Evolutionary conservation across 2,888 invertebrate genomes (phyloP).

Genomic region (Cinara cedri): DNA sequence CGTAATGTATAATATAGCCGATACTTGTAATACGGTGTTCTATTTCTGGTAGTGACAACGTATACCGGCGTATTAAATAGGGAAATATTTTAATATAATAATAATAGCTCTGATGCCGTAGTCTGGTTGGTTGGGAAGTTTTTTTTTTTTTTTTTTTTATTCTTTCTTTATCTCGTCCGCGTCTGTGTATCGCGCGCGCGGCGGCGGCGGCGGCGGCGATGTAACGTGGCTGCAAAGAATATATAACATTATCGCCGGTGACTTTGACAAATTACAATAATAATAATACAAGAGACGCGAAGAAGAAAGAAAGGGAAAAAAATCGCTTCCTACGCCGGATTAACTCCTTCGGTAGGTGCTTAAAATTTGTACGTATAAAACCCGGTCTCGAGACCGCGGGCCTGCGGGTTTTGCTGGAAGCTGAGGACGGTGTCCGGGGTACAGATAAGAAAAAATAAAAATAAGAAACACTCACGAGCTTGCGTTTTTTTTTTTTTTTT

Average conservation of each 20-base stretch:
- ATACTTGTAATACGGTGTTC: too few species aligned
- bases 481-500: slow-evolving; percentile 38
- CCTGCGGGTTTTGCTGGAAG: background rate
- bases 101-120: slow-evolving; percentile 18
- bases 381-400: background rate
- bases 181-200: slow-evolving; percentile 18
- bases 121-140: slow-evolving; percentile 38
- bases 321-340: slow-evolving; percentile 54
- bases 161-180: slow-evolving; percentile 39
- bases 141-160: too few species aligned
- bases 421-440: too few species aligned
- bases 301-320: slow-evolving; percentile 25
- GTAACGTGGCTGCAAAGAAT: slow-evolving; percentile 52
- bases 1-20: background rate
- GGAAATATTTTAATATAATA: background rate
- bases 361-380: slow-evolving; percentile 42
- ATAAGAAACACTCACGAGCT: slow-evolving; percentile 12
- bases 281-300: background rate
- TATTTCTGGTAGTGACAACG: slow-evolving; percentile 23
- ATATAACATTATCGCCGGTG: slow-evolving; percentile 44
- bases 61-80: slow-evolving; percentile 5
- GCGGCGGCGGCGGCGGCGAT: too few species aligned
- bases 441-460: background rate
- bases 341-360: slow-evolving; percentile 51
- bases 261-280: slow-evolving; percentile 56